Base-by-base conservation (phyloP, 2,888 invertebrate genomes). In the Mantis religiosa region DNA sequence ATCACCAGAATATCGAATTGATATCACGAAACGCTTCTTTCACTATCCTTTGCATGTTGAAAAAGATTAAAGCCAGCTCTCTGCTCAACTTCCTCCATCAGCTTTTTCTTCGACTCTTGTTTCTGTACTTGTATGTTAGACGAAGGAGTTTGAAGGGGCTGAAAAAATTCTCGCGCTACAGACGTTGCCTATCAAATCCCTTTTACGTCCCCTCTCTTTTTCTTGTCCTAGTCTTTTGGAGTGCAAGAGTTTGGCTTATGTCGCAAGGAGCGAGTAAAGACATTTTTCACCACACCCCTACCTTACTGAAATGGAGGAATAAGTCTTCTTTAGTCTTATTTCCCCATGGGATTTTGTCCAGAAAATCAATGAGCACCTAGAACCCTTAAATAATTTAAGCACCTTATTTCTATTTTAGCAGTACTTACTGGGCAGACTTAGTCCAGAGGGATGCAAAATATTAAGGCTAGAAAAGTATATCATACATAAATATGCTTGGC, bases 1-100 rank as follows among this genome's bases (percentile, higher is more conserved):
- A 85, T 85, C 85, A n/a, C 25, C 34, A 84, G 84, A 84, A 84
- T 84, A 85, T 85, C 85, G 85, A 85, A 85, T 85, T 85, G 47
- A 85, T 85, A 85, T 47, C 85, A n/a, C 85, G 27, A 47, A 85
- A 84, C 41, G 15, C 54, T 71, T 71, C 54, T 71, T 71, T 71
- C 54, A 71, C 20, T 71, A 71, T 71, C 54, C 54, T 71, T 41
- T 25, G 54, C 54, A 71, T 25, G 54, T 3, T 25, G 54, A 71
- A 71, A 20, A 71, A 71, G 20, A 71, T 71, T 25, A 3, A 71
- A 71, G 20, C 25, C 20, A 25, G 54, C 54, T 71, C 54, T 71
- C 54, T 71, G 54, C 54, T 71, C 54, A 71, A 71, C 54, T 71
- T 71, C 54, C 54, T 8, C 54, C 54, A 71, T 71, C 54, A 71